Evolutionary conservation across 2,797 vertebrate genomes (phyloP).

Genomic region (Darevskia nairensis): DNA sequence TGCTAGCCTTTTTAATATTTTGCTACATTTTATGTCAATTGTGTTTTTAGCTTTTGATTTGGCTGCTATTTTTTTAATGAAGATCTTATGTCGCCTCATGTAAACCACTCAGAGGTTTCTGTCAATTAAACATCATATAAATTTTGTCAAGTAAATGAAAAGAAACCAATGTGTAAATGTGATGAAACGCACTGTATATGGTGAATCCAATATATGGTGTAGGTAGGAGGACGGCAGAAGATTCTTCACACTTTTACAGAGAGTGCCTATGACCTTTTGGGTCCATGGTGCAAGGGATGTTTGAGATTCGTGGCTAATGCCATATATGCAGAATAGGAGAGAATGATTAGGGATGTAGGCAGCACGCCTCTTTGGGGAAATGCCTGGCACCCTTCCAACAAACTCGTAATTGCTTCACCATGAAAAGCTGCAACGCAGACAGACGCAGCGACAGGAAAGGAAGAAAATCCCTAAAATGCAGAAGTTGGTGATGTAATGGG

Average conservation of each 20-base stretch:
- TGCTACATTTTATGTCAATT: too few species aligned
- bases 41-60: too few species aligned
- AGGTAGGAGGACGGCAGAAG: not conserved
- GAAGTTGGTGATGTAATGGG: conserved; percentile 57
- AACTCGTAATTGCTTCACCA: conserved; percentile 62
- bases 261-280: conserved; percentile 33
- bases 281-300: conserved; percentile 32
- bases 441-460: conserved; percentile 47
- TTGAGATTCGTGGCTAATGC: conserved; percentile 67
- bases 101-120: not conserved
- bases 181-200: not conserved
- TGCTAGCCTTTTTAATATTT: too few species aligned
- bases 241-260: conserved; percentile 42
- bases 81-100: not conserved
- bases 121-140: not conserved
- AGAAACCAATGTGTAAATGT: not conserved
- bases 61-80: not conserved
- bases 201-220: not conserved
- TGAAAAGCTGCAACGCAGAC: conserved; percentile 60
- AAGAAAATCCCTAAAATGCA: conserved; percentile 55
- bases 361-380: conserved; percentile 48
- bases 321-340: conserved; percentile 45
- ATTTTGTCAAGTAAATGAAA: not conserved
- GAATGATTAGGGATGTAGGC: conserved; percentile 56
- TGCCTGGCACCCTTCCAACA: conserved; percentile 54